Conservation (phyloP, 2,888 invertebrate species). For the Callyntrura guangdongensis region DNA sequence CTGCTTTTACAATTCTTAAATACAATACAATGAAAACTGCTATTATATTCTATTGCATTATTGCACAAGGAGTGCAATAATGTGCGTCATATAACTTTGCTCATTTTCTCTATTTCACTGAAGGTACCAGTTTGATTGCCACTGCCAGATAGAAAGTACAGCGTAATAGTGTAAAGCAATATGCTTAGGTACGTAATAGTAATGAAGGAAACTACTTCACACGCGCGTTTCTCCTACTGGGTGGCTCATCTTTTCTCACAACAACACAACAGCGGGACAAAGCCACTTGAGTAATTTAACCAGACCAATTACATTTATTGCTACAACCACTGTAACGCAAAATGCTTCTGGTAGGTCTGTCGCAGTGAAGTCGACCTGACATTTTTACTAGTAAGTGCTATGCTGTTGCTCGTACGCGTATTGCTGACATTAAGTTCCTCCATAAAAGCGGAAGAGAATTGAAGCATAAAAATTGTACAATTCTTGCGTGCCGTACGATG, state of each 20-base stretch:
- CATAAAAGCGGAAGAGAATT: constrained; percentile 7
- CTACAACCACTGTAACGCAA: constrained; percentile 60
- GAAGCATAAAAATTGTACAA: neutral
- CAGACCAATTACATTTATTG: constrained; percentile 73
- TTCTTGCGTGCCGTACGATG: neutral
- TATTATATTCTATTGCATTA: too few relatives aligned
- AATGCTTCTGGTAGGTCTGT: constrained; percentile 56
- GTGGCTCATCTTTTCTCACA: constrained; percentile 51
- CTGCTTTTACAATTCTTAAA: too few relatives aligned
- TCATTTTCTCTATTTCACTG: too few relatives aligned
- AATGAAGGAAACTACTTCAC: neutral
- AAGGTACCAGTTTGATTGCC: too few relatives aligned
- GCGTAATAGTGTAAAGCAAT: neutral
- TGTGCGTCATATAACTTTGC: too few relatives aligned
- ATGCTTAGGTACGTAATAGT: neutral
- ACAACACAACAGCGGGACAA: constrained; percentile 64
- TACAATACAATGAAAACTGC: too few relatives aligned
- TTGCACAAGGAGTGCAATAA: too few relatives aligned
- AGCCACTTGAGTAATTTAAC: constrained; percentile 70
- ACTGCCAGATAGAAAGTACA: neutral
- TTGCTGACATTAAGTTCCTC: neutral
- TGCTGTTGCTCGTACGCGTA: neutral
- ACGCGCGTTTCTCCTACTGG: constrained; percentile 26
- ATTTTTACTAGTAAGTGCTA: neutral
- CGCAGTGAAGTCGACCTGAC: neutral